Evolutionary conservation across 2,888 invertebrate species (phyloP), one percentile per base, ranked within the genome.

Genomic region (Coleophora deauratella): DNA sequence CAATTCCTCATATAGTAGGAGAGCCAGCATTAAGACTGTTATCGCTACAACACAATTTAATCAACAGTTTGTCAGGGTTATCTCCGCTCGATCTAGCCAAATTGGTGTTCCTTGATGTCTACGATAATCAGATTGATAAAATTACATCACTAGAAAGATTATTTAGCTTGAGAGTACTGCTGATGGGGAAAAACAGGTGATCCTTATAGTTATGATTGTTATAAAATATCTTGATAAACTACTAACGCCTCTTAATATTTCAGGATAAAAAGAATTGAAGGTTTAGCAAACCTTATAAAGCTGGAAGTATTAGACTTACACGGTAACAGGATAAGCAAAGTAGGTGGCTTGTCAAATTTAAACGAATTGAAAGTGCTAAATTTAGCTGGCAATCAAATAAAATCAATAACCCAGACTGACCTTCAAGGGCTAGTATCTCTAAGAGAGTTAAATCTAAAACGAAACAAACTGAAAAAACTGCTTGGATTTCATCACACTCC

Each of bases 251-350:
- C 6, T 21, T 6, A 6, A 21, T 4, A 21, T 86, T 87, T 37
- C 75, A 93, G 94, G 72, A 91, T 95, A 44, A 91, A 89, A 61
- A 88, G 89, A 63, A 92, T 95, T 47, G 94, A 95, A 72, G 93
- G 93, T 1, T 77, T 96, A 42, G 88, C 91, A 46, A 87, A 86
- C 46, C 76, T 95, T 38, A 68, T 87, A 27, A 94, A 95, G 56
- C 74, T 98, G 48, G 96, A 97, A 78, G 96, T 97, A 9, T 79
- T 98, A 47, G 98, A 98, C 80, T 87, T 98, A 50, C 97, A 97
- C 73, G 97, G 97, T 27, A 98, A 98, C 78, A 92, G 95, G 78
- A 93, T 98, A 52, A 80, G 87, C 28, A 91, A 91, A 70, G 89
- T 95, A 13, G 87, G 73, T 39, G 94, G 94, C 37, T 79, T 96